A percentile compares a stretch with the other conserved stretches of the same genome.
Conservation (phyloP, 1,140 invertebrate genomes). For the Drosophila watanabei region DNA sequence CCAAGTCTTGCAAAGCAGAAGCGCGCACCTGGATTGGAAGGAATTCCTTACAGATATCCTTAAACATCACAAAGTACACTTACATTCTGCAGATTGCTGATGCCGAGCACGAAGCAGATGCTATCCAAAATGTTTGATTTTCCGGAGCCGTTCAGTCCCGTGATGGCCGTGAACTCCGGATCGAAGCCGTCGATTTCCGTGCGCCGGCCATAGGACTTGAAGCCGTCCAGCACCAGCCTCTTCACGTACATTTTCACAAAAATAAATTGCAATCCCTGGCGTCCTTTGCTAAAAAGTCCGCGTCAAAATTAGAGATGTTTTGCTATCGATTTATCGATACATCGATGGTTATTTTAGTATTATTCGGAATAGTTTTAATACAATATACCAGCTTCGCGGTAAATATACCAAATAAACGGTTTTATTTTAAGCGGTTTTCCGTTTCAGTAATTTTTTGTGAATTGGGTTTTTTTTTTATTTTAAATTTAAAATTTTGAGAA, state of each 20-base stretch:
- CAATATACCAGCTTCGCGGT: no score
- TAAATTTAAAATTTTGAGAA: not conserved
- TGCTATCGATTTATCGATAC: not conserved
- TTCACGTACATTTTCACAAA: slow-evolving; percentile 95
- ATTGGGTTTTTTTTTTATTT: not conserved
- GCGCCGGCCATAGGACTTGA: slow-evolving; percentile 98
- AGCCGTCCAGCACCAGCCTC: slow-evolving; percentile 97
- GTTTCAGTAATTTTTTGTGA: not conserved
- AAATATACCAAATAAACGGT: not conserved
- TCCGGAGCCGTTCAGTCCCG: slow-evolving; percentile 99
- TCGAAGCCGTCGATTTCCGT: slow-evolving; percentile 98
- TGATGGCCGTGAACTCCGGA: slow-evolving; percentile 98
- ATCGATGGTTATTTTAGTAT: not conserved
- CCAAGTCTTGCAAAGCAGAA: slow-evolving; percentile 95
- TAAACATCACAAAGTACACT: slow-evolving; percentile 51
- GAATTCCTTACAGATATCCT: not conserved
- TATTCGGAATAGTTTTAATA: not conserved
- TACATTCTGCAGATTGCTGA: slow-evolving; percentile 97
- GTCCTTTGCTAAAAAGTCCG: slow-evolving; percentile 14
- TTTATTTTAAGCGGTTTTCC: not conserved
- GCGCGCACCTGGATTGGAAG: slow-evolving; percentile 91
- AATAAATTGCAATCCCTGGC: not conserved
- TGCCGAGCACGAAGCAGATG: slow-evolving; percentile 99
- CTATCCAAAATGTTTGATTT: slow-evolving; percentile 99
- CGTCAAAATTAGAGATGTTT: slow-evolving; percentile 15